phyloP scores from a whole-genome alignment of 2,797 vertebrate species.

The Danio jaintianensis region DNA sequence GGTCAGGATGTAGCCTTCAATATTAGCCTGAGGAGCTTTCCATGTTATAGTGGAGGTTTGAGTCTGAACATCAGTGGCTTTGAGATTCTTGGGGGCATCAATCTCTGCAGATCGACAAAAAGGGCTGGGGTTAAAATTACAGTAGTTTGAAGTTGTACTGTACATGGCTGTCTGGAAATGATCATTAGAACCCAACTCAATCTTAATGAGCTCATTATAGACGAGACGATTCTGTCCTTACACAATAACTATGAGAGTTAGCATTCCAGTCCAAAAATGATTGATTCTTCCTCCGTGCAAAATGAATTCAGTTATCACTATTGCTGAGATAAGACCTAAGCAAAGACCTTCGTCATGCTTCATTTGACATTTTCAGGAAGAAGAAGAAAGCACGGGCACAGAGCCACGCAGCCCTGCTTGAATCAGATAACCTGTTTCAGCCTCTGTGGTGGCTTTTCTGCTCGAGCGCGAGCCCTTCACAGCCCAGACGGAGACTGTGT shows the following conservation, averaged over 20 bases:
- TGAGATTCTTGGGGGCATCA: conserved; percentile 84
- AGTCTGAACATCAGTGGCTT: conserved; percentile 73
- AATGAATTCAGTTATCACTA: conserved; percentile 26
- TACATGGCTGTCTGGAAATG: neutral
- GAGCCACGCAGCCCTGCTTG: neutral
- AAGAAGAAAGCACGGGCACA: neutral
- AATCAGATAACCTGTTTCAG: conserved; percentile 79
- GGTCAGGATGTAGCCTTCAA: conserved; percentile 84
- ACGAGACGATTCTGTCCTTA: neutral
- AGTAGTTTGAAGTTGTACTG: neutral
- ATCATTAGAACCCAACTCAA: neutral
- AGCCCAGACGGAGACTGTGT: conserved; percentile 80
- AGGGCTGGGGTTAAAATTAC: conserved; percentile 32
- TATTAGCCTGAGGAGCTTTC: conserved; percentile 81
- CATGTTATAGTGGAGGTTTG: conserved; percentile 82
- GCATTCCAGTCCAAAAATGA: conserved; percentile 10
- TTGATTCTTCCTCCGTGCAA: neutral
- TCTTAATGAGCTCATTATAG: conserved; percentile 1
- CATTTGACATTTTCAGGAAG: conserved; percentile 1
- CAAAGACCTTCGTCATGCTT: conserved; percentile 24
- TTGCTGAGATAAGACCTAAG: neutral
- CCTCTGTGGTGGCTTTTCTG: conserved; percentile 73
- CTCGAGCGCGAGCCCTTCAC: conserved; percentile 78
- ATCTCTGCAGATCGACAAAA: conserved; percentile 77
- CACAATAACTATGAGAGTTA: neutral